These are phyloP conservation scores for Drosophila multiciliata DNA, from an alignment of 2,888 invertebrate species.

Conservation along the genomic window DNA sequence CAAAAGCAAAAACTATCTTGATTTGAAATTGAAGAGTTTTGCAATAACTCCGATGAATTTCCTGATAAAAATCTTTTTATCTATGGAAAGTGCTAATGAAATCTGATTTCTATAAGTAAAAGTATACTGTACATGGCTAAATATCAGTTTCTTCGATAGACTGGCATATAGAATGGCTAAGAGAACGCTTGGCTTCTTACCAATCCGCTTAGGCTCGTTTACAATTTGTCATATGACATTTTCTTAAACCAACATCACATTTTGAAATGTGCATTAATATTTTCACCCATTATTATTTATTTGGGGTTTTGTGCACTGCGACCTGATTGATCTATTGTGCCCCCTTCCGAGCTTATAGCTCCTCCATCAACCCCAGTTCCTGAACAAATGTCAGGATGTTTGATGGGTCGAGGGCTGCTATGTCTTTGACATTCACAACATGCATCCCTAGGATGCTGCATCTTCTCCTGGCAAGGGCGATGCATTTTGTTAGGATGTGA, in stretches of 20 bases:
- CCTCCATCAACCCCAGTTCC: no score
- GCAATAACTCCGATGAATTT: background rate
- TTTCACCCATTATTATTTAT: background rate
- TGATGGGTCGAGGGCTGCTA: no score
- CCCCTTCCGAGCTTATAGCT: no score
- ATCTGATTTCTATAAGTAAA: background rate
- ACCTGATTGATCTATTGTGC: no score
- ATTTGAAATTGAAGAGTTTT: background rate
- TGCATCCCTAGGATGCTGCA: no score
- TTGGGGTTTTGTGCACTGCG: no score
- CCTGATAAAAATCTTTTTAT: no score
- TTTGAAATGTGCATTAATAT: background rate
- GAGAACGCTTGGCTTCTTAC: background rate
- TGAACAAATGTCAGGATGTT: no score
- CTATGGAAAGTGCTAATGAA: background rate
- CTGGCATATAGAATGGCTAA: background rate
- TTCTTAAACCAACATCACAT: background rate
- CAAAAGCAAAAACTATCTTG: constrained; percentile 1
- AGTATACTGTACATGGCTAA: background rate
- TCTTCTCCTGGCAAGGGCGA: no score
- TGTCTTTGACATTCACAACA: no score
- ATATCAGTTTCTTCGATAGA: background rate
- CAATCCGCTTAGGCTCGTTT: no score
- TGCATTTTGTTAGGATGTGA: no score
- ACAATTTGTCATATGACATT: background rate